A percentile compares a stretch with the other conserved stretches of the same genome.
These are phyloP conservation scores for Oenanthe oenanthe DNA, from an alignment of 2,113 vertebrate species.

Conservation along the genomic window DNA sequence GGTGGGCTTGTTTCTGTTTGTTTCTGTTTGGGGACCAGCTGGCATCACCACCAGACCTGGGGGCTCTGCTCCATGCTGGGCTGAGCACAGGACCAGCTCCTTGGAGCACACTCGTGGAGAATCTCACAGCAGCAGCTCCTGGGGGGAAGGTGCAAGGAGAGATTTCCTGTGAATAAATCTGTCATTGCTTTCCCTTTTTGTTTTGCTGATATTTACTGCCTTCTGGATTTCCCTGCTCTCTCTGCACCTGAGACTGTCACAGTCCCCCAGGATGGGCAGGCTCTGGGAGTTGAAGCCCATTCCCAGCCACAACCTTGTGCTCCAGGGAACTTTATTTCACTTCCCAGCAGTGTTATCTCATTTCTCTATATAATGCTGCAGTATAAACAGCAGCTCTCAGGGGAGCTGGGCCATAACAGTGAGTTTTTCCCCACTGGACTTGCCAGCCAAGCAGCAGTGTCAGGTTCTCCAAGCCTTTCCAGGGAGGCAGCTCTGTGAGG, in stretches of 20 bases:
- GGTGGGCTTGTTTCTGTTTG: background rate
- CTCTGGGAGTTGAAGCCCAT: rapidly evolving
- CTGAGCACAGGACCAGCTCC: background rate
- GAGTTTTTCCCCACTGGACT: background rate
- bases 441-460: background rate
- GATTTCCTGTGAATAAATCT: background rate
- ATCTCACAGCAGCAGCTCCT: background rate
- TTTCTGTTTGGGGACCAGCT: background rate
- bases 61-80: rapidly evolving
- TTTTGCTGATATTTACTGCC: background rate
- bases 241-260: background rate
- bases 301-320: background rate
- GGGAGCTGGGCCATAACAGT: background rate
- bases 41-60: rapidly evolving
- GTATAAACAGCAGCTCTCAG: background rate
- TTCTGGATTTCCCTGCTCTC: background rate
- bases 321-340: background rate
- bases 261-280: rapidly evolving
- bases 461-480: background rate
- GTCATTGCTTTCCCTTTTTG: background rate
- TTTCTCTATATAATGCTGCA: background rate
- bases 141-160: background rate
- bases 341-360: background rate
- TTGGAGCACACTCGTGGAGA: background rate
- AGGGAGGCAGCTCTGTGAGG: rapidly evolving